Base-by-base conservation (phyloP, 2,888 invertebrate genomes). In the Orthonychiurus folsomi region DNA sequence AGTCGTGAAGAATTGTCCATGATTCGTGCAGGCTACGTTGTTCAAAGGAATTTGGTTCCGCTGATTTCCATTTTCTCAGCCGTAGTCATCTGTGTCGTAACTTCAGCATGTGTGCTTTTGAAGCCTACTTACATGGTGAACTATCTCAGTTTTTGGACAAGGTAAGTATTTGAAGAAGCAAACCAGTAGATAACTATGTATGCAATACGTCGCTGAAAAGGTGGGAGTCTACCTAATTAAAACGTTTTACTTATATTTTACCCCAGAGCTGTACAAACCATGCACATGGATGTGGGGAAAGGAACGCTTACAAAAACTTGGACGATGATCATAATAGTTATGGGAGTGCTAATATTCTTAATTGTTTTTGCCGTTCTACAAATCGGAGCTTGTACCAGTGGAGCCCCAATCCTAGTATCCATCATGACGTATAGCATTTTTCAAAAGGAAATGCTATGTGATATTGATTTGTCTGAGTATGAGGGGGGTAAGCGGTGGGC, bases 251-350 rank as follows among this genome's bases (percentile, higher is more conserved):
- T 23, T 26, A 25, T 53, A 15, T 21, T 9, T 56, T 56, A 53
- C 53, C 27, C 15, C 57, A 68, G 67, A 27, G 66, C 61, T 1
- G 65, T 64, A 2, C 61, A 66, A 21, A 66, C 63, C n/a, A 26
- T 69, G 50, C 67, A 69, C 25, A 63, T 67, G 62, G 69, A 69
- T 26, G 58, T 69, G 1, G 61, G 64, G 0, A 50, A 25, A 37
- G 48, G 47, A 20, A 56, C 55, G 1, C 26, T 54, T 9, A 48
- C 15, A 12, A 61, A 58, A 2, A 56, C 56, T 9, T 12, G 63
- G 2, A 28, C 27, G 24, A 20, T 63, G 0, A n/a, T 66, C 0
- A 20, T 59, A 1, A 12, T 61, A 2, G 66, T 60, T 25, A 2
- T 59, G 3, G 23, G 59, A 2, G 48, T 56, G 5, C 18, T 58